A percentile compares a stretch with the other conserved stretches of the same genome.
phyloP scores from a whole-genome alignment of 2,113 vertebrate species.

The Taurulus bubalis region DNA sequence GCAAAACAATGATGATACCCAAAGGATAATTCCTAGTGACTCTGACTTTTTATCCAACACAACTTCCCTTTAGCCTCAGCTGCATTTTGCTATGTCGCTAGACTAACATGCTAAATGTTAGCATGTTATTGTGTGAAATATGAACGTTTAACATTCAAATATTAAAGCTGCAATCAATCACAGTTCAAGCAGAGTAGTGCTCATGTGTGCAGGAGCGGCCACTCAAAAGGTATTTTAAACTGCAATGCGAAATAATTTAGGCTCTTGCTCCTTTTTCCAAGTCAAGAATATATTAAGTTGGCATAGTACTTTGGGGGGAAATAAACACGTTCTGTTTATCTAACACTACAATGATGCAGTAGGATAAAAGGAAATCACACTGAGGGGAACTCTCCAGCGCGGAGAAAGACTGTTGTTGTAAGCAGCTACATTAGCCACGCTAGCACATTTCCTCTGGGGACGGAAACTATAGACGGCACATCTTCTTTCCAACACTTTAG shows the following conservation, averaged over 20 bases:
- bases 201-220: no score
- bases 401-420: not conserved
- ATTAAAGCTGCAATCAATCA: not conserved
- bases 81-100: no score
- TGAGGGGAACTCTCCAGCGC: not conserved
- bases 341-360: slow-evolving; percentile 6
- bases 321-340: not conserved
- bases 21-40: not conserved
- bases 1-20: not conserved
- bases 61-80: no score
- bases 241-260: not conserved
- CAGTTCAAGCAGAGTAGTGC: no score
- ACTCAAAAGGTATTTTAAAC: not conserved
- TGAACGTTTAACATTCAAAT: not conserved
- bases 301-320: slow-evolving; percentile 15
- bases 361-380: slow-evolving; percentile 13
- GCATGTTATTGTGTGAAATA: not conserved
- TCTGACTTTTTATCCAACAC: no score
- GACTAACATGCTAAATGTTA: not conserved
- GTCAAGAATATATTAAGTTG: not conserved
- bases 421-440: slow-evolving; percentile 13
- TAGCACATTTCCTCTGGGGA: not conserved
- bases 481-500: not conserved
- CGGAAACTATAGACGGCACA: not conserved
- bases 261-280: not conserved